Evolutionary conservation across 2,113 vertebrate species (phyloP).

Genomic region (Motacilla alba): DNA sequence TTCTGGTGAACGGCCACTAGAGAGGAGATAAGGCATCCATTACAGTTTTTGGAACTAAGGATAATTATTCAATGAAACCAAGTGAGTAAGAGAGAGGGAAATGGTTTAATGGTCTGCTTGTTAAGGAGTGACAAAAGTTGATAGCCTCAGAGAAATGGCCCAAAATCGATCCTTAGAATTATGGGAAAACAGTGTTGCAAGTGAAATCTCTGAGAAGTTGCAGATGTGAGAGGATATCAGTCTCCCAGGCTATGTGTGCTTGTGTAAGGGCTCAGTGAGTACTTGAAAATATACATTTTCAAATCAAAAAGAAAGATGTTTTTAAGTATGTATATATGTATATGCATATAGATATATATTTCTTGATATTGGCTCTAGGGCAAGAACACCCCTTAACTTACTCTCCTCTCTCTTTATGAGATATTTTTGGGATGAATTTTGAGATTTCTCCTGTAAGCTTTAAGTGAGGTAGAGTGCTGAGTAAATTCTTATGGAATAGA

Average conservation of each 20-base stretch:
- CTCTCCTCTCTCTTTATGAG: not conserved
- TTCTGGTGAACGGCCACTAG: constrained; percentile 14
- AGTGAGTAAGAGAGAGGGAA: not conserved
- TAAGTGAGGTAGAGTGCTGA: not conserved
- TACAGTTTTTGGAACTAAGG: constrained; percentile 16
- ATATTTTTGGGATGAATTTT: not conserved
- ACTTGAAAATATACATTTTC: not conserved
- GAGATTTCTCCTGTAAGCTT: not conserved
- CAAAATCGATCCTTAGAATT: not conserved
- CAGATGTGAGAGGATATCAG: not conserved
- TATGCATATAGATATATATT: not conserved
- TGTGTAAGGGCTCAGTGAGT: not conserved
- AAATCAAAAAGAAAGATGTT: not conserved
- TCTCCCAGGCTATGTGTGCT: not conserved
- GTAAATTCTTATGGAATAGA: not conserved
- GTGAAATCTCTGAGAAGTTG: not conserved
- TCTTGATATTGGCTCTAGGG: not conserved
- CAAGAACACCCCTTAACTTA: not conserved
- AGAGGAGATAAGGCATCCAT: constrained; percentile 35
- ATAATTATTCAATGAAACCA: not conserved
- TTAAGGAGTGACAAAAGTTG: not conserved
- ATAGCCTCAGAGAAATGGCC: not conserved
- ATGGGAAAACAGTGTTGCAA: not conserved
- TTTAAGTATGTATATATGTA: not conserved
- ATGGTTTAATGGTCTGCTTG: constrained; percentile 2